Conservation (phyloP, 2,888 invertebrate species). For the Anaspis maculata region DNA sequence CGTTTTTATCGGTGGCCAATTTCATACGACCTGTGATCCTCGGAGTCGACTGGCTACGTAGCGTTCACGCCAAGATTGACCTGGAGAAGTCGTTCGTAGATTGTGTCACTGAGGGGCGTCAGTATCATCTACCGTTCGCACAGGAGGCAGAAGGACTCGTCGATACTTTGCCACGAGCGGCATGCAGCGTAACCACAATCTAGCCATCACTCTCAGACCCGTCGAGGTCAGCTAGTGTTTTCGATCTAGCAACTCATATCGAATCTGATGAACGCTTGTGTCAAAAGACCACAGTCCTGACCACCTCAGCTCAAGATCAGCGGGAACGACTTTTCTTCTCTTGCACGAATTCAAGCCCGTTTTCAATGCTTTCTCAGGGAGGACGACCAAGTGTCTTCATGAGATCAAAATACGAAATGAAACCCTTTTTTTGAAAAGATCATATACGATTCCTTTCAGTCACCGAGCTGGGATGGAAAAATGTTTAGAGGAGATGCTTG, state of each 20-base stretch:
- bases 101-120: no score
- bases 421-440: slow-evolving; percentile 17
- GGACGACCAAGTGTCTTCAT: slow-evolving; percentile 19
- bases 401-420: slow-evolving; percentile 17
- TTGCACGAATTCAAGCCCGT: slow-evolving; percentile 7
- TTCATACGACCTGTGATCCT: no score
- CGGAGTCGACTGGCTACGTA: no score
- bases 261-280: not conserved
- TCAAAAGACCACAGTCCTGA: not conserved
- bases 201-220: no score
- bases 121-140: no score
- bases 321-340: slow-evolving; percentile 3
- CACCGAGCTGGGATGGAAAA: slow-evolving; percentile 20
- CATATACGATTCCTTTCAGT: slow-evolving; percentile 28
- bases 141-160: no score
- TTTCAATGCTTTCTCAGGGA: slow-evolving; percentile 17
- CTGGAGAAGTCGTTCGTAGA: no score
- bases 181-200: no score
- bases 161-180: no score
- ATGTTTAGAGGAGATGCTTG: slow-evolving; percentile 24
- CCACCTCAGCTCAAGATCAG: slow-evolving; percentile 1
- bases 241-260: not conserved
- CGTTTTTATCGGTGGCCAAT: no score
- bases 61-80: no score
- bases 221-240: not conserved